Percentiles rank a stretch among this genome's conserved stretches.
phyloP scores from a whole-genome alignment of 2,888 invertebrate genomes.

The Callinectes sapidus region DNA sequence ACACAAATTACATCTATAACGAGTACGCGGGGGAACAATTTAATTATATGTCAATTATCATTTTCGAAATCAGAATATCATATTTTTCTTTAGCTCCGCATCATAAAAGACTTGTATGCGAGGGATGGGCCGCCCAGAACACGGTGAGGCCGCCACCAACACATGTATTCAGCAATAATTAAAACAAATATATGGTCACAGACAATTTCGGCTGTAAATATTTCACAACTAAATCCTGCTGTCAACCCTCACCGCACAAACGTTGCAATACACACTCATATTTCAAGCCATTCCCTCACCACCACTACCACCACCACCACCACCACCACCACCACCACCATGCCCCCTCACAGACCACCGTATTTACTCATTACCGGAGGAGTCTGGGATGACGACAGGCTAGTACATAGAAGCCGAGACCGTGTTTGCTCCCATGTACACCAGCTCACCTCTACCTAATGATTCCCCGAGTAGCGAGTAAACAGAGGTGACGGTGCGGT shows the following conservation, averaged over 20 bases:
- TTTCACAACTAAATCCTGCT: not conserved
- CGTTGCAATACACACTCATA: not conserved
- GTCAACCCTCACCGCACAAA: constrained; percentile 5
- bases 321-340: not conserved
- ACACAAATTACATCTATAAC: constrained; percentile 8
- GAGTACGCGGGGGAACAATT: not conserved
- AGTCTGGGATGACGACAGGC: not conserved
- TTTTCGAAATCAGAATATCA: constrained; percentile 31
- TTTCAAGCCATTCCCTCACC: not conserved
- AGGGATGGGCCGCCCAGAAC: not conserved
- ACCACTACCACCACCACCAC: not conserved
- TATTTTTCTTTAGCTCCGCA: not conserved
- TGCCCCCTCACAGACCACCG: not conserved
- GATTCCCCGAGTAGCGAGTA: not conserved
- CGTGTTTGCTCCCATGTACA: not conserved
- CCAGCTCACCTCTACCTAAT: constrained; percentile 2
- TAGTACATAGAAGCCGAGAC: not conserved
- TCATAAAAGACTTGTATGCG: not conserved
- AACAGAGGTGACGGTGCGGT: not conserved
- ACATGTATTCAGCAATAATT: not conserved
- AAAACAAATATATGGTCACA: not conserved
- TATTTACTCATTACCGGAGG: not conserved
- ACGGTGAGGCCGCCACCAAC: not conserved
- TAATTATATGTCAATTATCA: constrained; percentile 1
- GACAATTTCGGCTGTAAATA: not conserved